These are phyloP conservation scores for Chrysogorgia sp. DNA, from an alignment of 92 coral and sea anemone genomes.

Conservation along the genomic window DNA sequence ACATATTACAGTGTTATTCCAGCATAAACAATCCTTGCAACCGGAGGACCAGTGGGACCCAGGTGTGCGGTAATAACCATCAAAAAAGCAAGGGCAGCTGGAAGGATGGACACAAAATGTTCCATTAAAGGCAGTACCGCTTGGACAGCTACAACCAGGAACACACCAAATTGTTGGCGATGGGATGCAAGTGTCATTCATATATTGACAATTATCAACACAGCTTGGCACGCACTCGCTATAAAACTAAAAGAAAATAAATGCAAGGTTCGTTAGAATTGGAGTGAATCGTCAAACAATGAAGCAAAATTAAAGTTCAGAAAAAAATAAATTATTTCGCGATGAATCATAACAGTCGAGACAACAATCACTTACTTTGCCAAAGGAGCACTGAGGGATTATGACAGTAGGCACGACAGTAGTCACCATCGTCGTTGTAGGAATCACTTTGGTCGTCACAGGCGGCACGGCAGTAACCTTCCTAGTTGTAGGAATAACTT, in stretches of 20 bases:
- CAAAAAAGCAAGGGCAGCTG: constrained; percentile 64
- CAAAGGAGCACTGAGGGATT: no score
- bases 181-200: constrained; percentile 60
- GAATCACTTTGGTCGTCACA: no score
- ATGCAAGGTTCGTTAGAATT: no score
- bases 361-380: no score
- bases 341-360: no score
- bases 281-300: no score
- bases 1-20: constrained; percentile 77
- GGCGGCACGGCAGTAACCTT: no score
- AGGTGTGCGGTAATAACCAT: constrained; percentile 62
- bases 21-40: constrained; percentile 69
- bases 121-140: constrained; percentile 72
- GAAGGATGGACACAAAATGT: constrained; percentile 71
- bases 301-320: no score
- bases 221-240: constrained; percentile 68
- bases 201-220: constrained; percentile 73
- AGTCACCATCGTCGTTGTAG: no score
- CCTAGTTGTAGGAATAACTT: no score
- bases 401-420: no score
- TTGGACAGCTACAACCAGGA: constrained; percentile 77
- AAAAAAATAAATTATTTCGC: no score
- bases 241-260: constrained; percentile 16
- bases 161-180: constrained; percentile 37
- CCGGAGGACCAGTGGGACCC: constrained; percentile 70